phyloP scores from a whole-genome alignment of 2,113 vertebrate genomes.

The Stegostoma tigrinum region DNA sequence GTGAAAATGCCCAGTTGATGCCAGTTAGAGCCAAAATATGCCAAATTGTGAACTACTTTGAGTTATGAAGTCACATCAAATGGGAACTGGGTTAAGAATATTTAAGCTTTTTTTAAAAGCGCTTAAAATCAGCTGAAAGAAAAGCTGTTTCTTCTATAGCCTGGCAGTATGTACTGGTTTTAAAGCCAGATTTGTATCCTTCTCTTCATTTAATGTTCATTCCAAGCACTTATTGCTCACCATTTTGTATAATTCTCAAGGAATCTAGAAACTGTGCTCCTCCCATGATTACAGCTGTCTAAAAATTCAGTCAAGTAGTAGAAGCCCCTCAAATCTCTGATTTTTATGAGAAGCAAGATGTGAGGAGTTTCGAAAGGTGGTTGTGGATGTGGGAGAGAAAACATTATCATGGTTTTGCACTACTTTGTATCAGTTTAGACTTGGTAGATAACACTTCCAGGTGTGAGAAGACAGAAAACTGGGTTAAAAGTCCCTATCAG shows the following conservation, averaged over 20 bases:
- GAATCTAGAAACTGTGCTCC: neutral
- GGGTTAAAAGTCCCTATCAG: neutral
- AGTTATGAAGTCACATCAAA: neutral
- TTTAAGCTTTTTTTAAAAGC: neutral
- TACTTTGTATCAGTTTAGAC: neutral
- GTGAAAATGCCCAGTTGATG: neutral
- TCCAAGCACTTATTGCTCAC: neutral
- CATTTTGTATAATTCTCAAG: neutral
- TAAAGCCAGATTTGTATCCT: neutral
- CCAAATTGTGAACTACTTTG: neutral
- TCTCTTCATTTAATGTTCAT: neutral
- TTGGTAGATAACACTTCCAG: neutral
- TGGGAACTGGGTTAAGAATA: neutral
- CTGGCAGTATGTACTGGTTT: neutral
- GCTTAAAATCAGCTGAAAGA: neutral
- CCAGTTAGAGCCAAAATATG: neutral
- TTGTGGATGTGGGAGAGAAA: neutral
- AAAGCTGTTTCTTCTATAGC: neutral
- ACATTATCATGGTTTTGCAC: neutral
- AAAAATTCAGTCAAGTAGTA: neutral
- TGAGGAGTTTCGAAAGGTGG: neutral
- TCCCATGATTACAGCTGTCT: neutral
- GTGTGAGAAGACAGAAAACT: neutral
- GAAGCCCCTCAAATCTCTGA: neutral
- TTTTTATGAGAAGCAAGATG: neutral